Base-by-base conservation (phyloP, 2,888 invertebrate species). In the Apocheima hispidaria region DNA sequence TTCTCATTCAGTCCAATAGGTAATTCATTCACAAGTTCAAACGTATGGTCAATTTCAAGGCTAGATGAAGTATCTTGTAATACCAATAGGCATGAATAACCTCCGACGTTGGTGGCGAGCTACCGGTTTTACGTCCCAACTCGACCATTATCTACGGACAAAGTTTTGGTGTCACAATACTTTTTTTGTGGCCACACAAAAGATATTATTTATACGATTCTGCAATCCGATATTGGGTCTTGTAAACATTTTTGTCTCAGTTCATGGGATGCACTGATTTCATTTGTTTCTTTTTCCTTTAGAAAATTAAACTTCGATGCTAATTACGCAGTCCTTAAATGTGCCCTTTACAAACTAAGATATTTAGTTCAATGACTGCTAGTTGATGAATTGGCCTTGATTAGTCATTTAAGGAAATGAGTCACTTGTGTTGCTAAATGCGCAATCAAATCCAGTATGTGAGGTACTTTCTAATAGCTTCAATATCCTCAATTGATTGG, bases 71-170 rank as follows among this genome's bases (percentile, higher is more conserved):
- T 79, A 79, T 76, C 79, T 68, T 70, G 71, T 73, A 74, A 70
- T 63, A 61, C 71, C 73, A 75, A 75, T 77, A 76, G 66, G 62
- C 60, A 67, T 70, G 78, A 72, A 74, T 72, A 75, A 68, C 73
- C 68, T 71, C 80, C 73, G 54, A 72, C 77, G 77, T 79, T 78
- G 79, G 79, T 77, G 83, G 79, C 71, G 64, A 70, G 82, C 90
- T 89, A 91, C 91, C 88, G 88, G 90, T 90, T 88, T 87, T 88
- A 87, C 86, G 77, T 73, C 69, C 77, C 77, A 80, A 75, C 72
- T 72, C 73, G 63, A 71, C 76, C 76, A 82, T 82, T 84, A 86
- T 81, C 82, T 80, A 78, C 73, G 78, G 71, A 71, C 73, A 71
- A 77, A 76, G 75, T 76, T 79, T 78, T 56, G 75, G 73, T 82